A percentile compares a stretch with the other conserved stretches of the same genome.
These are phyloP conservation scores for Elanus axillaris DNA, from an alignment of 2,113 vertebrate genomes.

Conservation along the genomic window DNA sequence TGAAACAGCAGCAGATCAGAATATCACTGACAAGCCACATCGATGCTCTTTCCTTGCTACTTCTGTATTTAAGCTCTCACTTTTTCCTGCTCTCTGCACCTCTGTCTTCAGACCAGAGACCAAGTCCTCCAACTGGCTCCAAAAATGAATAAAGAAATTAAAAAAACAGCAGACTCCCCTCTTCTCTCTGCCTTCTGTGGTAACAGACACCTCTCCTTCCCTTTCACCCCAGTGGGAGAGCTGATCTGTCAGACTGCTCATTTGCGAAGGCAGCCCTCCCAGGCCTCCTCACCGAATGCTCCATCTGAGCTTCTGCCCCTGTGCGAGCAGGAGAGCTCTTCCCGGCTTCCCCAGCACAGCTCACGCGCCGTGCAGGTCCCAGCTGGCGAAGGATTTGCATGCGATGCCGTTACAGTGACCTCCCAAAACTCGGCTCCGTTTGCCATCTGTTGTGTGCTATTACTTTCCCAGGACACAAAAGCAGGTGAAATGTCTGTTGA, in stretches of 20 bases:
- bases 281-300: neutral
- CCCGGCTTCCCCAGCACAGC: neutral
- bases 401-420: neutral
- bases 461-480: neutral
- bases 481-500: neutral
- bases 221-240: neutral
- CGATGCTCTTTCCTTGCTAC: neutral
- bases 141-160: neutral
- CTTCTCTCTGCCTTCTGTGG: neutral
- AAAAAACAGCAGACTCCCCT: neutral
- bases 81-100: neutral
- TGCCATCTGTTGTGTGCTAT: neutral
- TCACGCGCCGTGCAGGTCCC: neutral
- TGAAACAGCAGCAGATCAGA: neutral
- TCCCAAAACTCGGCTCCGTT: neutral
- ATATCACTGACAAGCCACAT: neutral
- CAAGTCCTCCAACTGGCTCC: neutral
- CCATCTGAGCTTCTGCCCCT: neutral
- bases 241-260: neutral
- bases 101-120: neutral
- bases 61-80: neutral
- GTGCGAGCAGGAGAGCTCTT: neutral
- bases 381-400: neutral
- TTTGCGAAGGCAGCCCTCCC: neutral
- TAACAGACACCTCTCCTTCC: neutral